Evolutionary conservation across 1,140 invertebrate genomes (phyloP).

Genomic region (Calycopis cecrops): DNA sequence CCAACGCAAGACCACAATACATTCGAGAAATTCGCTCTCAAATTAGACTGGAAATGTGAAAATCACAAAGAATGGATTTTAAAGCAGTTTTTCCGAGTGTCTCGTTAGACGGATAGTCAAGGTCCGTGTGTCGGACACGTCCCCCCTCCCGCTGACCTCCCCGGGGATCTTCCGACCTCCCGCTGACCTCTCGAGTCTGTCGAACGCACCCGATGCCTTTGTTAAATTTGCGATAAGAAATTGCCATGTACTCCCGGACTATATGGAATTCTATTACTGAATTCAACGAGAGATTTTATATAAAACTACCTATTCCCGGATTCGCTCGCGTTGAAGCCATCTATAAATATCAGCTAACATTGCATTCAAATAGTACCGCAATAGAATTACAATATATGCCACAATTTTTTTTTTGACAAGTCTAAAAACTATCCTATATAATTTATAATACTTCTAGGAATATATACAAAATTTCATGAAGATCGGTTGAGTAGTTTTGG

Average conservation of each 20-base stretch:
- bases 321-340: too few relatives aligned
- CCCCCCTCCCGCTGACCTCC: conserved; percentile 37
- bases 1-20: too few relatives aligned
- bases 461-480: too few relatives aligned
- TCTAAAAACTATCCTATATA: too few relatives aligned
- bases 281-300: neutral
- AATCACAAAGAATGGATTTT: conserved; percentile 35
- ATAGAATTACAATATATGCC: too few relatives aligned
- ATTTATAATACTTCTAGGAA: too few relatives aligned
- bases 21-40: too few relatives aligned
- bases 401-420: too few relatives aligned
- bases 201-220: conserved; percentile 60
- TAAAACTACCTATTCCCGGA: too few relatives aligned
- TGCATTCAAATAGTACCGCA: too few relatives aligned
- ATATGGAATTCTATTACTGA: conserved; percentile 10
- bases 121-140: conserved; percentile 44
- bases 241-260: conserved; percentile 25
- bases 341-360: too few relatives aligned
- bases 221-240: conserved; percentile 56
- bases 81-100: conserved; percentile 41
- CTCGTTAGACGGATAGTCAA: conserved; percentile 48
- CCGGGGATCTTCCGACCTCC: conserved; percentile 30
- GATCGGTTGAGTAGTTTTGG: too few relatives aligned
- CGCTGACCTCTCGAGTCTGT: conserved; percentile 41
- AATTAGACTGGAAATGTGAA: conserved; percentile 17